Percentiles rank a stretch among this genome's conserved stretches.
phyloP scores from a whole-genome alignment of 92 coral and sea anemone species.

The Paramuricea clavata region DNA sequence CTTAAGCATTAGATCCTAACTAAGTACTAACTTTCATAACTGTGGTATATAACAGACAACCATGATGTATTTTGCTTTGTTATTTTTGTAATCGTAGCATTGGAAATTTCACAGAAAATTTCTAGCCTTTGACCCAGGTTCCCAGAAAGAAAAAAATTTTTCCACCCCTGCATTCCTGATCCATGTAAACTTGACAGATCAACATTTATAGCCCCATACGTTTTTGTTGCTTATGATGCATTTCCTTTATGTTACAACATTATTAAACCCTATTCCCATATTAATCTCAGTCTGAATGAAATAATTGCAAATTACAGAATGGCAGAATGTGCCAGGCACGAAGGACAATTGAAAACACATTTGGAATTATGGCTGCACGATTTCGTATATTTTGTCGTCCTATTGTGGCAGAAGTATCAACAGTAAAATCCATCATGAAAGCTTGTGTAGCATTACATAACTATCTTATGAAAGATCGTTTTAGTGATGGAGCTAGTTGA shows the following conservation, averaged over 20 bases:
- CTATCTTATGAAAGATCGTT: background rate
- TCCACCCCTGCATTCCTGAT: background rate
- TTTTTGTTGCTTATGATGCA: background rate
- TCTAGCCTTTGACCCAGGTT: background rate
- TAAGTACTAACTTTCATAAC: background rate
- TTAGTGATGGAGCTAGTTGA: no score
- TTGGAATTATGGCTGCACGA: background rate
- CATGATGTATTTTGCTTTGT: background rate
- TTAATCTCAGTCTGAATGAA: background rate
- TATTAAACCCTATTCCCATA: conserved; percentile 2
- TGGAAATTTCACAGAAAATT: background rate
- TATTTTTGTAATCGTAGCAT: conserved; percentile 4
- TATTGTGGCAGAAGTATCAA: background rate
- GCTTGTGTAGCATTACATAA: background rate
- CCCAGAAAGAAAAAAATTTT: conserved; percentile 37
- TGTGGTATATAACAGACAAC: background rate
- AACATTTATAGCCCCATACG: no score
- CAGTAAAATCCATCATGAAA: background rate
- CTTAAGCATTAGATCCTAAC: background rate
- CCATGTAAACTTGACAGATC: background rate
- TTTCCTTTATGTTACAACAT: background rate
- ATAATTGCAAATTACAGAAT: background rate
- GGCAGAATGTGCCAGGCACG: background rate
- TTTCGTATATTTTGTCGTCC: background rate
- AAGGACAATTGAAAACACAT: conserved; percentile 11